Evolutionary conservation across 2,888 invertebrate genomes (phyloP).

Genomic region (Coecobrya sp.): DNA sequence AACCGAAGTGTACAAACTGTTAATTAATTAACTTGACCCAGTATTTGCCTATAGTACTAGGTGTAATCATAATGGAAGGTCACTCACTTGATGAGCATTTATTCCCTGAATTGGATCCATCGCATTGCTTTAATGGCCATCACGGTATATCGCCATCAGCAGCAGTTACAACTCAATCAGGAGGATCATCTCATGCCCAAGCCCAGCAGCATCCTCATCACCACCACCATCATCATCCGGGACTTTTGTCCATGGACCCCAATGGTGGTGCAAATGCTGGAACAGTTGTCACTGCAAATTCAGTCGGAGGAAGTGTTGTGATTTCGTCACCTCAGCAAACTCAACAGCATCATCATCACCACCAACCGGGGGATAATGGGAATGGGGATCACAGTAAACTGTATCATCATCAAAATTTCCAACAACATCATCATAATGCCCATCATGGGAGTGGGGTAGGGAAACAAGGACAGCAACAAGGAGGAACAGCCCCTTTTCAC

Average conservation of each 20-base stretch:
- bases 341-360: conserved; percentile 78
- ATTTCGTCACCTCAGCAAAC: conserved; percentile 68
- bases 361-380: conserved; percentile 39
- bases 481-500: conserved; percentile 82
- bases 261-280: conserved; percentile 72
- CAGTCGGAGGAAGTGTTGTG: conserved; percentile 50
- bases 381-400: conserved; percentile 49
- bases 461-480: conserved; percentile 66
- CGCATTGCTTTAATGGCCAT: conserved; percentile 86
- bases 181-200: conserved; percentile 72
- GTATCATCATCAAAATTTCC: conserved; percentile 64
- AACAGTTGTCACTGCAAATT: conserved; percentile 8
- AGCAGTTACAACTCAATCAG: conserved; percentile 58
- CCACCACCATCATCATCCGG: conserved; percentile 81
- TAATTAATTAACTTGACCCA: conserved; percentile 80
- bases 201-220: conserved; percentile 82
- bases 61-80: conserved; percentile 86
- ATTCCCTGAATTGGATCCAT: conserved; percentile 86
- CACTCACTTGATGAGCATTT: conserved; percentile 86
- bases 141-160: conserved; percentile 76
- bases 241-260: conserved; percentile 78
- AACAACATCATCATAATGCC: conserved; percentile 77
- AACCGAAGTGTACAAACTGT: conserved; percentile 18
- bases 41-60: conserved; percentile 23
- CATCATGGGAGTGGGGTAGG: conserved; percentile 49